phyloP scores from a whole-genome alignment of 2,113 vertebrate species.

The Ammodytes marinus region DNA sequence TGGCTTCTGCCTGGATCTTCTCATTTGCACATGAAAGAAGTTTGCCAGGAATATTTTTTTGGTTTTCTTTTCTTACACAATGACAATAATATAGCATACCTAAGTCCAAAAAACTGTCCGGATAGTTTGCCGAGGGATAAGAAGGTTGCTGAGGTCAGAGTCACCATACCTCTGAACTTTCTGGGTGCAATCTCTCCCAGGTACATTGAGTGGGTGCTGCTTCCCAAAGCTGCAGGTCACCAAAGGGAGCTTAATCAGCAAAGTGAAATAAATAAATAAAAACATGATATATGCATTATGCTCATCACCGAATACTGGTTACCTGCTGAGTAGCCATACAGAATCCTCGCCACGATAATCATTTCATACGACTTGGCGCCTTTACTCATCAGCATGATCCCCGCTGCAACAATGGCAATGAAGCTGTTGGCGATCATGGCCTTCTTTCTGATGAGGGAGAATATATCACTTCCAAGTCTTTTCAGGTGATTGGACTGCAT shows the following conservation, averaged over 20 bases:
- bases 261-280: too few relatives aligned
- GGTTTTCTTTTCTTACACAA: neutral
- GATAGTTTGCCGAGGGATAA: conserved; percentile 77
- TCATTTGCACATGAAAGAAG: too few relatives aligned
- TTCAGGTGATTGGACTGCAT: neutral
- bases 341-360: conserved; percentile 78
- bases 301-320: too few relatives aligned
- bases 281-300: neutral
- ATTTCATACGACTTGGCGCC: conserved; percentile 80
- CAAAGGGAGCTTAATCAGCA: neutral
- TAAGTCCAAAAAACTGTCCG: conserved; percentile 80
- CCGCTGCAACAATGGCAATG: conserved; percentile 56
- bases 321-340: conserved; percentile 80
- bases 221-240: conserved; percentile 67
- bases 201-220: conserved; percentile 73
- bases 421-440: conserved; percentile 70
- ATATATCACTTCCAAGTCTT: neutral
- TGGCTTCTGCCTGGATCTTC: neutral
- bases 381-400: conserved; percentile 79
- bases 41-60: too few relatives aligned
- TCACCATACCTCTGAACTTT: conserved; percentile 78
- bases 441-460: conserved; percentile 78
- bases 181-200: conserved; percentile 82
- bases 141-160: conserved; percentile 71
- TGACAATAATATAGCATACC: conserved; percentile 56